These are phyloP conservation scores for Tetraodon nigroviridis DNA, from an alignment of 2,113 vertebrate genomes.

Conservation along the genomic window DNA sequence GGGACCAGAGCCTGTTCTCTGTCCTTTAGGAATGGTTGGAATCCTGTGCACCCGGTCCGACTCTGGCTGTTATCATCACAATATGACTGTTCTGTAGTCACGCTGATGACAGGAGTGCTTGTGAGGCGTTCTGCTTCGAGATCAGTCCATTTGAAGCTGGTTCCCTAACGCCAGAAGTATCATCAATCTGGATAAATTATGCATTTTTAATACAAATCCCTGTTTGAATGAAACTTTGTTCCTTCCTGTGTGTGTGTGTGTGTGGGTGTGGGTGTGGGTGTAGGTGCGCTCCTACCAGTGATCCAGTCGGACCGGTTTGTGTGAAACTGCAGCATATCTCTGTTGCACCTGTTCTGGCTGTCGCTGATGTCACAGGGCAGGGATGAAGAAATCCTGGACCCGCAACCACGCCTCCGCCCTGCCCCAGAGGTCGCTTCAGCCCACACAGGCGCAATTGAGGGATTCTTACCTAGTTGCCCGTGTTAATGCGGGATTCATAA, in stretches of 20 bases:
- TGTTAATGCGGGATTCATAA: slow-evolving; percentile 1
- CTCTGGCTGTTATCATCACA: slow-evolving; percentile 35
- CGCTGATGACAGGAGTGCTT: background rate
- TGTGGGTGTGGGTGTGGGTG: background rate
- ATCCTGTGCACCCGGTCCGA: slow-evolving; percentile 44
- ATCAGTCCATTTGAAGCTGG: background rate
- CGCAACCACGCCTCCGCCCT: background rate
- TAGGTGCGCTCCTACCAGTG: background rate
- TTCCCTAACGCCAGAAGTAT: too few relatives aligned
- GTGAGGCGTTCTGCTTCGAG: background rate
- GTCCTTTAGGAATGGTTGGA: slow-evolving; percentile 49
- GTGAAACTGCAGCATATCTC: slow-evolving; percentile 63
- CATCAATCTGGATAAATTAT: too few relatives aligned
- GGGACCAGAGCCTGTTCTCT: slow-evolving; percentile 7
- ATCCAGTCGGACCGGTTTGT: slow-evolving; percentile 68
- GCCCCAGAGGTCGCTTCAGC: background rate
- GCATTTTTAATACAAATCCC: too few relatives aligned
- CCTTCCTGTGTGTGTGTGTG: too few relatives aligned
- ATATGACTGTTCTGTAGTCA: slow-evolving; percentile 9
- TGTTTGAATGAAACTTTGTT: too few relatives aligned
- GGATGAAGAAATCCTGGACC: slow-evolving; percentile 9
- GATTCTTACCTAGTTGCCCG: background rate
- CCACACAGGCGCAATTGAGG: slow-evolving; percentile 1
- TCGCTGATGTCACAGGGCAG: background rate
- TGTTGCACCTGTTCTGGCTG: slow-evolving; percentile 49